Evolutionary conservation across 2,113 vertebrate genomes (phyloP).

Genomic region (Rallus limicola): DNA sequence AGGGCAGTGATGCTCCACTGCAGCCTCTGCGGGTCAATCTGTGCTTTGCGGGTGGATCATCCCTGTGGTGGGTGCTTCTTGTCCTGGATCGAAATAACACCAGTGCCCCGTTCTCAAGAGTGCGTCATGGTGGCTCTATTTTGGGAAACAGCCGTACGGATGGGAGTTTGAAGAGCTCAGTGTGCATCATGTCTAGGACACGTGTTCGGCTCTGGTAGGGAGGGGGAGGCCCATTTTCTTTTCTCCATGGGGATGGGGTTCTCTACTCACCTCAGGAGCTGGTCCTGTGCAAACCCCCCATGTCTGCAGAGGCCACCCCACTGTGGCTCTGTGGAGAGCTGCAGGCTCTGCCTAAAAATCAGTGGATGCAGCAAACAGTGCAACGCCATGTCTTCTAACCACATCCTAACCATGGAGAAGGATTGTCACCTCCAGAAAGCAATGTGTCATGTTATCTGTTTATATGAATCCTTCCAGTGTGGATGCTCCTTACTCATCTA

Average conservation of each 20-base stretch:
- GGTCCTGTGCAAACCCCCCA: neutral
- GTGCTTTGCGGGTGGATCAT: neutral
- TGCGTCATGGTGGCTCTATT: neutral
- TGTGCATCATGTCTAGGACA: accelerated
- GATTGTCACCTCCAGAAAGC: neutral
- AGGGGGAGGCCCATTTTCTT: neutral
- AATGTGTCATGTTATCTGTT: neutral
- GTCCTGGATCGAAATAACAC: neutral
- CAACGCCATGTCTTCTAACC: neutral
- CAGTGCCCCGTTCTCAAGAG: neutral
- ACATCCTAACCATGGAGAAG: neutral
- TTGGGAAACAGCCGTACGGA: neutral
- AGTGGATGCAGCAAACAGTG: neutral
- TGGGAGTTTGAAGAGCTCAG: neutral
- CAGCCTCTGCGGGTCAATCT: neutral
- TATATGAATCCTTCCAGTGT: neutral
- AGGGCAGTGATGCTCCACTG: accelerated
- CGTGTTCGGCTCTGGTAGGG: neutral
- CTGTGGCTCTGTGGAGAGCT: neutral
- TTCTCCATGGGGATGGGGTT: neutral
- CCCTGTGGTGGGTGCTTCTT: neutral
- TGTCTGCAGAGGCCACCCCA: neutral
- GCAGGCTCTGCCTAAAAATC: neutral
- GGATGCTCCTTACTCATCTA: neutral
- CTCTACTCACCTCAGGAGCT: neutral